Base-by-base conservation (phyloP, 2,797 vertebrate genomes). In the Channallabes apus region DNA sequence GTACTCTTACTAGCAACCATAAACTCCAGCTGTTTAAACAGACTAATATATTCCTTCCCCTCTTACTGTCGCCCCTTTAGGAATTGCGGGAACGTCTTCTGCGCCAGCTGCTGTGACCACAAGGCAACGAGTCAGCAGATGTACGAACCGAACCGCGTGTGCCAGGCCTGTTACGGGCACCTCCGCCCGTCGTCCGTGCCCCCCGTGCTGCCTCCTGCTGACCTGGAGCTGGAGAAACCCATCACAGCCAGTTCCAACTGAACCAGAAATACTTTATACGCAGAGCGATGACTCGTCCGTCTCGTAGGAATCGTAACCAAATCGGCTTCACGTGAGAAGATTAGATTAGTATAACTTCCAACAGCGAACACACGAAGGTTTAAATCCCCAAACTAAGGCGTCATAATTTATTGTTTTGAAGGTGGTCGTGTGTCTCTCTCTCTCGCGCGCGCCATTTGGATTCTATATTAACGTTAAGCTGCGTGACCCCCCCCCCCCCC, bases 71-170 rank as follows among this genome's bases (percentile, higher is more conserved):
- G 4, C 29, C 91, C 35, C 85, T 80, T 80, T 93, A 99, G 98
- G 97, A 99, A 98, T 92, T 99, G 98, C 82, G 98, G 98, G 88
- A 99, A 99, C 0, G 97, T 99, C 83, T 99, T 99, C 95, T 99
- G 98, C 88, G 95, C 97, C 95, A 99, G 96, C 91, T 99, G 98
- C 90, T 99, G 98, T 82, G 97, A 99, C 93, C 98, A 99, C 97
- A 99, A 99, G 96, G 96, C 97, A 92, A 96, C 97, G 86, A 99
- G 95, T 90, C 98, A 99, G 94, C 98, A 98, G 94, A 95, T 99
- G 89, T 98, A 97, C 8, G 97, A 99, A 91, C 97, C 97, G 86
- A 98, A 94, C 93, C 95, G 96, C 9, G 96, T 98, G 86, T 99
- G 98, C 90, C 98, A 97, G 91, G 95, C 93, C 87, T 99, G 98